These are phyloP conservation scores for Ginglymostoma cirratum DNA, from an alignment of 2,113 vertebrate genomes.

Conservation along the genomic window DNA sequence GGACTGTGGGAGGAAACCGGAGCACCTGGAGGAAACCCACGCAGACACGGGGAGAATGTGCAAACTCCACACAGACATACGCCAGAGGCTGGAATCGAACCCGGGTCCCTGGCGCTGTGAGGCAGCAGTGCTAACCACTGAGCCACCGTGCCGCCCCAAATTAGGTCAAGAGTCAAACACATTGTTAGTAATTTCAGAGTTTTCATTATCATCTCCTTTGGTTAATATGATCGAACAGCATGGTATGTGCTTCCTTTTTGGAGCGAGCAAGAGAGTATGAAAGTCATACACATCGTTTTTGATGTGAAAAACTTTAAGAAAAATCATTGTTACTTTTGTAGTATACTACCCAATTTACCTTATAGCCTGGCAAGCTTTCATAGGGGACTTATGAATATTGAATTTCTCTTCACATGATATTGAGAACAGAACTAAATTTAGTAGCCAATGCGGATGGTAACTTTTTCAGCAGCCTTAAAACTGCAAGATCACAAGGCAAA, in stretches of 20 bases:
- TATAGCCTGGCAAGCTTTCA: not conserved
- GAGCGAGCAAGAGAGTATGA: not conserved
- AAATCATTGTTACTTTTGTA: not conserved
- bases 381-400: not conserved
- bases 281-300: not conserved
- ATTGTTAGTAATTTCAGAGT: not conserved
- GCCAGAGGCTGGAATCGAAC: too few relatives aligned
- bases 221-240: not conserved
- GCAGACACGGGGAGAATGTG: too few relatives aligned
- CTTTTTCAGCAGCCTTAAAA: not conserved
- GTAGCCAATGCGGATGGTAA: not conserved
- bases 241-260: not conserved
- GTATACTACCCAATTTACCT: not conserved
- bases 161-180: not conserved
- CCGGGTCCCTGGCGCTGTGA: too few relatives aligned
- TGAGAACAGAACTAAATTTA: not conserved
- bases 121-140: too few relatives aligned
- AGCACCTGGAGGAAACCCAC: too few relatives aligned
- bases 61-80: too few relatives aligned
- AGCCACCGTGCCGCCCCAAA: too few relatives aligned
- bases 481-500: not conserved
- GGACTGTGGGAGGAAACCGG: too few relatives aligned
- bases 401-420: not conserved
- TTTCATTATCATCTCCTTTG: not conserved
- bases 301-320: not conserved